These are phyloP conservation scores for Python bivittatus DNA, from an alignment of 2,113 vertebrate species.

Conservation along the genomic window DNA sequence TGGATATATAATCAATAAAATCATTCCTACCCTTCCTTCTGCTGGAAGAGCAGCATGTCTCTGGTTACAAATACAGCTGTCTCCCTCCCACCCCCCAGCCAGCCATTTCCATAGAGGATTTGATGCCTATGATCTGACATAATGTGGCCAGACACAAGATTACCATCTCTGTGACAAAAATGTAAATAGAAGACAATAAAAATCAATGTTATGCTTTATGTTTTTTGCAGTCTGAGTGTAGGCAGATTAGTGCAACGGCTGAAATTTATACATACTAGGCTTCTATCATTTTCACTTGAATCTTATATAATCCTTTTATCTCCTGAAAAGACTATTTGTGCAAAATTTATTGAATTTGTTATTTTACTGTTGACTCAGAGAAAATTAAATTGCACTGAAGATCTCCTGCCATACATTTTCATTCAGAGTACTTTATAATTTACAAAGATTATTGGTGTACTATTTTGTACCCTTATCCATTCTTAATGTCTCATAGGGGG, in stretches of 20 bases:
- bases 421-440: slow-evolving; percentile 47
- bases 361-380: slow-evolving; percentile 60
- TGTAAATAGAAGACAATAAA: not conserved
- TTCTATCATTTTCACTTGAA: slow-evolving; percentile 38
- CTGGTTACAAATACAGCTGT: not conserved
- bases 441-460: slow-evolving; percentile 46
- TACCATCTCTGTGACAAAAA: not conserved
- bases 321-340: slow-evolving; percentile 34
- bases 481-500: slow-evolving; percentile 17
- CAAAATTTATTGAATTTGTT: slow-evolving; percentile 59
- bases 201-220: slow-evolving; percentile 4
- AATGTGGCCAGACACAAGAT: not conserved
- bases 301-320: slow-evolving; percentile 58
- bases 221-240: slow-evolving; percentile 16
- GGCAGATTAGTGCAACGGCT: slow-evolving; percentile 51
- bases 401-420: slow-evolving; percentile 40
- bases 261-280: slow-evolving; percentile 36
- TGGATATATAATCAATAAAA: not conserved
- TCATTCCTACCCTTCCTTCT: not conserved
- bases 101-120: not conserved
- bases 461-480: not conserved
- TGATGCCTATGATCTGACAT: not conserved
- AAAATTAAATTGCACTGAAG: slow-evolving; percentile 70
- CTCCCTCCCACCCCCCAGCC: not conserved
- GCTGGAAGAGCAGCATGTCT: not conserved